Conservation (phyloP, 2,888 invertebrate species). For the Xylota sylvarum region DNA sequence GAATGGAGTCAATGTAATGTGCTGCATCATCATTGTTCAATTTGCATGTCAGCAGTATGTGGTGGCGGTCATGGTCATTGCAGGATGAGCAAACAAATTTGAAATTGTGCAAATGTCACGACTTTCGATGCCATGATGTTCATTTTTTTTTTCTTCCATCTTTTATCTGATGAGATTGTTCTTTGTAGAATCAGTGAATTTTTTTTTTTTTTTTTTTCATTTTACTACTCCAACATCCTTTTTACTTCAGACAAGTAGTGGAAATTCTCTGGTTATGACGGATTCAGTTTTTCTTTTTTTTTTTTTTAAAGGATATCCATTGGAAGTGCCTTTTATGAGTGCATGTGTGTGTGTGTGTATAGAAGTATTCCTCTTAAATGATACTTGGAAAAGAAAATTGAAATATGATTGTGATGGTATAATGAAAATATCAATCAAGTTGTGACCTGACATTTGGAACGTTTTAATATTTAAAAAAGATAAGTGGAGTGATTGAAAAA, state of each 20-base stretch:
- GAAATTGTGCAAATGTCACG: constrained; percentile 75
- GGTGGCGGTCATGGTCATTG: constrained; percentile 73
- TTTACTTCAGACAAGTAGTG: constrained; percentile 25
- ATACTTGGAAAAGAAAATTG: constrained; percentile 20
- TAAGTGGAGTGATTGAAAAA: not conserved
- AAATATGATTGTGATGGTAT: constrained; percentile 12
- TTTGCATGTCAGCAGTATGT: constrained; percentile 75
- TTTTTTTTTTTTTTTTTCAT: not conserved
- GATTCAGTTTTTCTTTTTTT: not conserved
- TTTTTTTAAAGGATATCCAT: not conserved
- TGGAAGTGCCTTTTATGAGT: too few relatives aligned
- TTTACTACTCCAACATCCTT: not conserved
- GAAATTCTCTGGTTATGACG: constrained; percentile 20
- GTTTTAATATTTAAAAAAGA: not conserved
- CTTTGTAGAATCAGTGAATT: constrained; percentile 18
- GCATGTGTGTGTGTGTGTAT: not conserved
- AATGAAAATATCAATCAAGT: constrained; percentile 33
- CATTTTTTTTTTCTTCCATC: constrained; percentile 40
- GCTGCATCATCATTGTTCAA: constrained; percentile 75
- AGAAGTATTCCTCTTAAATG: not conserved
- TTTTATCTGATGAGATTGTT: constrained; percentile 48
- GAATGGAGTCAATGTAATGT: constrained; percentile 54
- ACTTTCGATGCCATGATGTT: constrained; percentile 67
- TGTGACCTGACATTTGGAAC: constrained; percentile 1
- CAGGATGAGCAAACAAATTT: constrained; percentile 76